A percentile compares a stretch with the other conserved stretches of the same genome.
These are phyloP conservation scores for Muraenolepis orangiensis DNA, from an alignment of 2,797 vertebrate genomes.

Conservation along the genomic window DNA sequence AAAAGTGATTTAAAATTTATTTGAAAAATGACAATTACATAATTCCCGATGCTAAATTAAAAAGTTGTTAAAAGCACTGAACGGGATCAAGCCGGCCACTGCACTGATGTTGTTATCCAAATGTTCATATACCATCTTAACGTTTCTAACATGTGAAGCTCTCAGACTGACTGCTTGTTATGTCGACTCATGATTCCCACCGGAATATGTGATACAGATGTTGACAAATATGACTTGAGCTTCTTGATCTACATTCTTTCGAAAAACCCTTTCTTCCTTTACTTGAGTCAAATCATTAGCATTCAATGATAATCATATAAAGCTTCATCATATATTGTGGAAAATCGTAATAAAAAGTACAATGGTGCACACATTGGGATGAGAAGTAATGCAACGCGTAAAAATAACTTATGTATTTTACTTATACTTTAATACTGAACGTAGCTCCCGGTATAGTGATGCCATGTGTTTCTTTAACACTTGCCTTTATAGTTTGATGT, in stretches of 20 bases:
- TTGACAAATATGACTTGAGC: neutral
- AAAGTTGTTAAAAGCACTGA: slow-evolving; percentile 32
- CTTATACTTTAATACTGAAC: neutral
- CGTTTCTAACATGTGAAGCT: slow-evolving; percentile 1
- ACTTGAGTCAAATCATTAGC: slow-evolving; percentile 8
- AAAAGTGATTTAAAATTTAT: slow-evolving; percentile 55
- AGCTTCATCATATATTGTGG: neutral
- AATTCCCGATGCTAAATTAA: slow-evolving; percentile 42
- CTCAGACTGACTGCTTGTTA: neutral
- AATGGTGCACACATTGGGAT: neutral
- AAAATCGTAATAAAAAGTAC: slow-evolving; percentile 21
- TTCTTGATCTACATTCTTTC: neutral
- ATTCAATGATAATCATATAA: neutral
- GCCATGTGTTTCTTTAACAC: neutral
- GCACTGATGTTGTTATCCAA: neutral
- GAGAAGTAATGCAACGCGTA: neutral
- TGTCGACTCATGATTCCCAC: slow-evolving; percentile 9
- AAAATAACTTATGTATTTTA: neutral
- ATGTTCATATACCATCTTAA: neutral
- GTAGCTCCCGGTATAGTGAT: neutral
- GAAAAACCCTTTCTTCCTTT: neutral
- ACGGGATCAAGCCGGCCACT: neutral
- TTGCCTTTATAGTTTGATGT: slow-evolving; percentile 10
- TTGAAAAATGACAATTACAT: slow-evolving; percentile 56
- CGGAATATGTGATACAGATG: slow-evolving; percentile 5